Base-by-base conservation (phyloP, 23 tunicate genomes). In the Trididemnum miniatum region DNA sequence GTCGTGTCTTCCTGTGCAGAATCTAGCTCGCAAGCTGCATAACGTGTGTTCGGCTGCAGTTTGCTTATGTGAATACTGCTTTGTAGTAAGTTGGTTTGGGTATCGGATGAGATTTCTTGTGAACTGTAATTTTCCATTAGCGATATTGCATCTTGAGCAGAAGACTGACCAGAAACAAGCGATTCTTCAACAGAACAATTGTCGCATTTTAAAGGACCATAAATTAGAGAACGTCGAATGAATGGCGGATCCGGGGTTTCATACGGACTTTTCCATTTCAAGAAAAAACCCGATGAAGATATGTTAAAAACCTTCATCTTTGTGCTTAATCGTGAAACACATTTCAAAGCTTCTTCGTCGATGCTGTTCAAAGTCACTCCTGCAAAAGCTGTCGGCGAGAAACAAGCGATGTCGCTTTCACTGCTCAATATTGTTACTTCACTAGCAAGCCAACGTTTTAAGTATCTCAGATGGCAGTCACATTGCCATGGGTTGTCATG, bases 401-500 rank as follows among this genome's bases (percentile, higher is more conserved):
- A 35, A 64, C 97, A 91, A 3, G 20, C 49, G 28, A 83, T 87
- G 36, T 82, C 71, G 51, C 84, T 76, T 20, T 69, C 84, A 59
- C 31, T 69, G 82, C 88, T 87, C 37, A 88, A 31, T 1, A 27
- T 26, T n/a, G 57, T 38, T 5, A 2, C 30, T 38, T 83, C 39
- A 15, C 52, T 63, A 22, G 83, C 67, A 7, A 88, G 77, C 98
- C 93, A 92, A 24, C 31, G 60, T 40, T 95, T 90, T 7, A 95
- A 71, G 59, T 85, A 85, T 32, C 54, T 3, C 80, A 91, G 59
- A 60, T 91, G 65, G 25, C 82, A 79, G 59, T 91, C 88, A 84
- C 97, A 91, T 26, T 39, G 72, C 97, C 97, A 91, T 20, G 91
- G 97, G 57, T 91, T 91, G 81, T 77, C 72, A 7, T 82, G 84